Evolutionary conservation across 2,113 vertebrate species (phyloP), one percentile per base, ranked within the genome.

Genomic region (Prietella phreatophila): DNA sequence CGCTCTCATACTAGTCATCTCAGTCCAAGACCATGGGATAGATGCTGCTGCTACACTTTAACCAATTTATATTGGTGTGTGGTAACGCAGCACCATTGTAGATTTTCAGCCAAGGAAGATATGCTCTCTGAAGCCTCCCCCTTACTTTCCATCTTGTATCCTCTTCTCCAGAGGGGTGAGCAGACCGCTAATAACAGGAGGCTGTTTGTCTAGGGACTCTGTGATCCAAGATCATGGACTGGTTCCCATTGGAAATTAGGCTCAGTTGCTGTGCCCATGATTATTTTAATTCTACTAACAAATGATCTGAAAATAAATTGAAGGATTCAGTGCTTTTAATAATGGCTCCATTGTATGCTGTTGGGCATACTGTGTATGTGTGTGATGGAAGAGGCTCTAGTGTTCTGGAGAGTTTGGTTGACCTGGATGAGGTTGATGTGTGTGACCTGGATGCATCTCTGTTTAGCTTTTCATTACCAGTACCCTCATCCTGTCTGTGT

Each of bases 271-370:
- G 85, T 10, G 69, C 83, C 86, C 84, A 87, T 91, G 87, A 92
- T 88, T 90, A 87, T 85, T 91, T 89, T 89, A 90, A 91, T 91
- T 90, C 86, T 84, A 47, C 88, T 87, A 89, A 91, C 85, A 89
- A 89, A 91, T 88, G 33, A 90, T 89, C 88, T 89, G 84, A 91
- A 91, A 89, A 91, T 89, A 87, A 92, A 90, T 89, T 76, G 81
- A 86, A 84, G 79, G 75, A 90, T 91, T 85, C 89, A 87, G 87
- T 63, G 53, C 61, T 88, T 88, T 71, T 80, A 86, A 91, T 88
- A 91, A 91, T 89, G 87, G 86, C 83, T 88, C 87, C 88, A 81
- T 90, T 91, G 90, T 92, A 86, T 82, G 81, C 42, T 19, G 65
- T 58, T 6, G 58, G 80, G 42, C 88, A 85, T n/a, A 27, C 67